Evolutionary conservation across 2,797 vertebrate species (phyloP).

Genomic region (Tiaroga cobitis): DNA sequence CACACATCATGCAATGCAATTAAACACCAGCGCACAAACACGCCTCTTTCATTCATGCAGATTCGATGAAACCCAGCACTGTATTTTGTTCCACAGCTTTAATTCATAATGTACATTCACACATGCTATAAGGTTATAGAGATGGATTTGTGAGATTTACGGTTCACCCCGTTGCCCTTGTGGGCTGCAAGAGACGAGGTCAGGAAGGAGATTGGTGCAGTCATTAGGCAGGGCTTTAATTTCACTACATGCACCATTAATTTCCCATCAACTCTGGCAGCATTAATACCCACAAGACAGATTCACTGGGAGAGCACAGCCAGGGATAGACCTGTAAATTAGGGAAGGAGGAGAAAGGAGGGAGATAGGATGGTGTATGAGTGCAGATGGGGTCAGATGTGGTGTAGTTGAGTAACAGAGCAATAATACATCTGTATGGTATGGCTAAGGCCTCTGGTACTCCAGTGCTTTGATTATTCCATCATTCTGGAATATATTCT

Average conservation of each 20-base stretch:
- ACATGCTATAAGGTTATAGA: slow-evolving; percentile 19
- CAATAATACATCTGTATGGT: background rate
- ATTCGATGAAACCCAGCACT: background rate
- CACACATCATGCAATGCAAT: background rate
- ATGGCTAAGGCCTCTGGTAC: background rate
- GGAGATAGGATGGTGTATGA: background rate
- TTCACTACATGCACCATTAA: slow-evolving; percentile 71
- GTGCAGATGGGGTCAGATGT: slow-evolving; percentile 24
- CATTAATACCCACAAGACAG: slow-evolving; percentile 64
- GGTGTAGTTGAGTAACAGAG: background rate
- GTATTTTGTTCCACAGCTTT: background rate
- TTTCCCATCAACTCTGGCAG: slow-evolving; percentile 63
- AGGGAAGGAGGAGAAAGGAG: slow-evolving; percentile 15
- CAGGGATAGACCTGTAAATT: slow-evolving; percentile 46
- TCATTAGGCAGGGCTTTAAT: slow-evolving; percentile 65
- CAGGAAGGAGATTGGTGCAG: slow-evolving; percentile 58
- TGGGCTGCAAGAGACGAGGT: slow-evolving; percentile 60
- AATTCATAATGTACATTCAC: slow-evolving; percentile 29
- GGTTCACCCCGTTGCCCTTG: slow-evolving; percentile 55
- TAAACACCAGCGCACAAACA: background rate
- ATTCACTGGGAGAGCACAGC: slow-evolving; percentile 47
- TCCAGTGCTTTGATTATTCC: background rate
- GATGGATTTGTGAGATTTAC: slow-evolving; percentile 28
- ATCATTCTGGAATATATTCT: background rate
- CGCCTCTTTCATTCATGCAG: slow-evolving; percentile 12